Evolutionary conservation across 2,113 vertebrate species (phyloP).

Genomic region (Todiramphus saurophagus): DNA sequence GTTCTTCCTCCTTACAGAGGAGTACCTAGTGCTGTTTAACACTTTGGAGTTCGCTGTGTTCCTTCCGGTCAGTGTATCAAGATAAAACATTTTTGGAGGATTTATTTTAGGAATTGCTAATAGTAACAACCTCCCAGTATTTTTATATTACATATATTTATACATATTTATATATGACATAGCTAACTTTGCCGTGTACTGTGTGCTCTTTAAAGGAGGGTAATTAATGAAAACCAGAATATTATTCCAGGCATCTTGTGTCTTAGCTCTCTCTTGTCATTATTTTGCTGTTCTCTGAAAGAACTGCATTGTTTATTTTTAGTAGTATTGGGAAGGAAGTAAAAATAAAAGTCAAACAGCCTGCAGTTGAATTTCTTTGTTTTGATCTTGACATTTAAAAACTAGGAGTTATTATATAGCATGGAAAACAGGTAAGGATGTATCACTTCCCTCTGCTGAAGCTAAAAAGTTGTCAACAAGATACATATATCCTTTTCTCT

Average conservation of each 20-base stretch:
- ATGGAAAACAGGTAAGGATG: neutral
- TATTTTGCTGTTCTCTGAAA: neutral
- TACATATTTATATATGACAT: neutral
- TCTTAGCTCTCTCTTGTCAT: neutral
- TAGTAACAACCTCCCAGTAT: neutral
- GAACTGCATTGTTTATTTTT: neutral
- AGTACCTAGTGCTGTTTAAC: neutral
- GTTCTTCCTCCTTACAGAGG: neutral
- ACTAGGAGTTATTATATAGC: neutral
- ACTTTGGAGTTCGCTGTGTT: neutral
- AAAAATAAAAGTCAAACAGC: neutral
- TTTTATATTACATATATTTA: neutral
- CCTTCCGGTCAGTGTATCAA: neutral
- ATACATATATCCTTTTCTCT: neutral
- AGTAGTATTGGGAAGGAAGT: neutral
- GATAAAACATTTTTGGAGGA: neutral
- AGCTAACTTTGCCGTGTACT: neutral
- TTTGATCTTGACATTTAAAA: constrained; percentile 17
- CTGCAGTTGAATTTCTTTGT: neutral
- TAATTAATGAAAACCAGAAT: neutral
- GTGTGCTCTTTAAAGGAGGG: neutral
- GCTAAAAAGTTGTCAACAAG: neutral
- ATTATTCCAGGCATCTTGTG: neutral
- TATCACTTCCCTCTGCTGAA: neutral
- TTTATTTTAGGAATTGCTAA: neutral